These are phyloP conservation scores for Mormyrops attenuatus DNA, from an alignment of 2,797 vertebrate species.

Conservation along the genomic window DNA sequence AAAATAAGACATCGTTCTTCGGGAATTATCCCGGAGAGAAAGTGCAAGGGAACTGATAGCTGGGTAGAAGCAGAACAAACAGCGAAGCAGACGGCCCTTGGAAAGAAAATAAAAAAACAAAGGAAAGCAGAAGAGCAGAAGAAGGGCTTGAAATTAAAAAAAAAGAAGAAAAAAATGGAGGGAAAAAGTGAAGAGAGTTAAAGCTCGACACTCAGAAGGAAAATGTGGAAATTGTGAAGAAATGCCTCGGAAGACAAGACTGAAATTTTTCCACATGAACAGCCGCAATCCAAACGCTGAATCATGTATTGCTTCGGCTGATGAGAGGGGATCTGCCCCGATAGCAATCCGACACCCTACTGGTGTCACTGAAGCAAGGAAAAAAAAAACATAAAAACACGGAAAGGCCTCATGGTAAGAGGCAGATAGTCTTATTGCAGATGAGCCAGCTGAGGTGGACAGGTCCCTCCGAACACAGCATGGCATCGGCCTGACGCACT, in stretches of 20 bases:
- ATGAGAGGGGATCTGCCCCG: not conserved
- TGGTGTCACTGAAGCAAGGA: not conserved
- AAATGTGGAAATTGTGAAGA: not conserved
- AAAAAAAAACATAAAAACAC: not conserved
- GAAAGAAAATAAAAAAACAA: not conserved
- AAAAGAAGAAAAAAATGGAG: not conserved
- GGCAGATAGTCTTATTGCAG: not conserved
- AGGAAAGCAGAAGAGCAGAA: not conserved
- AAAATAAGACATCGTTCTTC: conserved; percentile 7
- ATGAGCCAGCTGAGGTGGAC: not conserved
- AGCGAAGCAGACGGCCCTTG: not conserved
- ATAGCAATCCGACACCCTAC: conserved; percentile 4
- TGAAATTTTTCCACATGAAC: not conserved
- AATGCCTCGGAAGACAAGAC: not conserved
- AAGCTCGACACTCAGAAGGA: not conserved
- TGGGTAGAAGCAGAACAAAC: not conserved
- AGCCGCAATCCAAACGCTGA: not conserved
- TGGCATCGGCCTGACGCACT: not conserved
- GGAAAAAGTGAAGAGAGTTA: not conserved
- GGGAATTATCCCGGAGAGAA: not conserved
- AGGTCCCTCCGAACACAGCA: not conserved
- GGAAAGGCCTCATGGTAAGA: not conserved
- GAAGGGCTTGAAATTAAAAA: not conserved
- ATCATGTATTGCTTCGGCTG: not conserved
- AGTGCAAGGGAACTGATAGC: not conserved